Conservation (phyloP, 1,140 invertebrate genomes). For the Heliothis virescens region DNA sequence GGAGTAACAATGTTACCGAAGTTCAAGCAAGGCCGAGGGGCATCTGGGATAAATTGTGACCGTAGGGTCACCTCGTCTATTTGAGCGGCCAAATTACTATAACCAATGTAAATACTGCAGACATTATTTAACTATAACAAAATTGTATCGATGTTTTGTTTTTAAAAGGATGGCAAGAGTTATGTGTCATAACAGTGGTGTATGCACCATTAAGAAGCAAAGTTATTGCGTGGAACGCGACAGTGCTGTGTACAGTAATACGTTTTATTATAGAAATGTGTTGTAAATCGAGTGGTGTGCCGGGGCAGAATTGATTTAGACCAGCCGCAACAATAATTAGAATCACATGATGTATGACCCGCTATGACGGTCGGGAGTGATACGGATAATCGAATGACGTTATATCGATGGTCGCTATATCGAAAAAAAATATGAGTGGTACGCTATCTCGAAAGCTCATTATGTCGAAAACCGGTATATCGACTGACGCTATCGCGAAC, state of each 20-base stretch:
- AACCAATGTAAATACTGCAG: constrained; percentile 71
- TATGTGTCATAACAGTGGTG: constrained; percentile 69
- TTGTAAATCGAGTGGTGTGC: constrained; percentile 65
- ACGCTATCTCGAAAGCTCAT: too few species aligned
- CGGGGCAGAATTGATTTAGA: constrained; percentile 74
- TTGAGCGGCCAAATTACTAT: constrained; percentile 72
- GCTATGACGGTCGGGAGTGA: constrained; percentile 26
- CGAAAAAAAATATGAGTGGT: too few species aligned
- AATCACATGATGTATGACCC: constrained; percentile 69
- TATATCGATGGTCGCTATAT: too few species aligned
- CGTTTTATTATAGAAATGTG: constrained; percentile 76
- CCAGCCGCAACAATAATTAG: constrained; percentile 77
- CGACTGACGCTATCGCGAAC: too few species aligned
- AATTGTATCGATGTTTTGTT: constrained; percentile 61
- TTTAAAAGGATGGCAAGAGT: constrained; percentile 57
- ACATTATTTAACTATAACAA: constrained; percentile 68
- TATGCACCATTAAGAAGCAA: constrained; percentile 70
- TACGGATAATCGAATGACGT: too few species aligned
- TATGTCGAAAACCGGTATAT: too few species aligned
- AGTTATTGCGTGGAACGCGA: constrained; percentile 68
- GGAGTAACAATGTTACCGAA: constrained; percentile 79
- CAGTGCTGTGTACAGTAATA: constrained; percentile 62
- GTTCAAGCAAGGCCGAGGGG: constrained; percentile 74
- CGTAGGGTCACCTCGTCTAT: constrained; percentile 76
- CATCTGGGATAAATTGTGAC: constrained; percentile 75